phyloP scores from a whole-genome alignment of 2,113 vertebrate species.

The Thinocorus orbignyianus region DNA sequence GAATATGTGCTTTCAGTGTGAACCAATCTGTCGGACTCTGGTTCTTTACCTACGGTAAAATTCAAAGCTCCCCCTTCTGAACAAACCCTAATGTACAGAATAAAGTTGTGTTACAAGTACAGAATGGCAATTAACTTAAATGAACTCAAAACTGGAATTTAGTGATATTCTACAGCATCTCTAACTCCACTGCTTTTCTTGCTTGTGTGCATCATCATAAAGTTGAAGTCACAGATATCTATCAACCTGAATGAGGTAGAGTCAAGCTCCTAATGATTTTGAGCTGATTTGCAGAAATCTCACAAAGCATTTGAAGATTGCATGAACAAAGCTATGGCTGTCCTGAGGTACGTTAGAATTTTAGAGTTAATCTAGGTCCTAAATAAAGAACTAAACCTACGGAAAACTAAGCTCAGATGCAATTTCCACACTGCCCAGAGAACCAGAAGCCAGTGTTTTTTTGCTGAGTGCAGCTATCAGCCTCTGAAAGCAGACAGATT shows the following conservation, averaged over 20 bases:
- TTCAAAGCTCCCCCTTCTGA: not conserved
- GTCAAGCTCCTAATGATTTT: not conserved
- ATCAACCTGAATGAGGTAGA: not conserved
- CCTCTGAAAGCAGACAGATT: conserved; percentile 37
- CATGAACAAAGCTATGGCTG: not conserved
- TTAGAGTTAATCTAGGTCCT: not conserved
- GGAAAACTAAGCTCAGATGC: not conserved
- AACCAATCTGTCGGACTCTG: not conserved
- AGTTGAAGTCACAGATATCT: not conserved
- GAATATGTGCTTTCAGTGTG: not conserved
- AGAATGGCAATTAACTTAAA: not conserved
- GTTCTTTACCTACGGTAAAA: not conserved
- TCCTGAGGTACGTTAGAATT: not conserved
- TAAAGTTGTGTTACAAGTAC: not conserved
- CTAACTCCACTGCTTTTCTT: not conserved
- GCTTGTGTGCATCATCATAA: not conserved
- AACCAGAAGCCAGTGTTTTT: conserved; percentile 17
- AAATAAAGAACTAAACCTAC: not conserved
- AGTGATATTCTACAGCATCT: not conserved
- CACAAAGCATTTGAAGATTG: not conserved
- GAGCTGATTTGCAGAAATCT: not conserved
- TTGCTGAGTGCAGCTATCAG: not conserved
- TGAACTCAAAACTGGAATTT: not conserved
- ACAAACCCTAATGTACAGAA: not conserved
- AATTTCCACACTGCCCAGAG: conserved; percentile 6